Evolutionary conservation across 2,888 invertebrate genomes (phyloP), one percentile per base, ranked within the genome.

Genomic region (Cerastis rubricosa): DNA sequence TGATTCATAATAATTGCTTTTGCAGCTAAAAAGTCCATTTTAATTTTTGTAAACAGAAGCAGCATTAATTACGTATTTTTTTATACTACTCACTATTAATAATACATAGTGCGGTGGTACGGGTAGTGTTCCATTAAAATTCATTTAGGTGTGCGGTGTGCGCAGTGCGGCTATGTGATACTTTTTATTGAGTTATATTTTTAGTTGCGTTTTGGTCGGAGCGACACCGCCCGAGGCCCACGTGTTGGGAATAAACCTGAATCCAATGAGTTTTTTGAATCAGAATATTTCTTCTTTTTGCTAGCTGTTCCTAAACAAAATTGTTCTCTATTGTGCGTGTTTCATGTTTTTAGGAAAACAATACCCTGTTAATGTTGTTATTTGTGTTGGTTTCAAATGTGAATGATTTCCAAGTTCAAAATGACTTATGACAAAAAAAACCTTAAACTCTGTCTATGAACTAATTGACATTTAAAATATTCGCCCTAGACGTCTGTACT

Each of bases 141-240:
- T 66, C 68, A 78, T 80, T 78, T 78, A 80, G 61, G 64, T 68
- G 45, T 64, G 71, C 75, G 59, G 65, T 68, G 45, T 66, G 71
- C 77, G 86, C 85, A 87, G 49, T 86, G 86, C 85, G 76, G 86
- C 61, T 79, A 51, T 69, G 40, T 80, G 74, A 85, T 78, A 82
- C 25, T 63, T 75, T 87, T 86, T 87, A 85, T 85, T 79, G 74
- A 65, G 76, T 82, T 87, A 82, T 82, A 83, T 85, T 85, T 84
- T 85, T 79, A 75, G 65, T 79, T 72, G 72, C 82, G 57, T 69
- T 78, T 71, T 70, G 69, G 70, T 81, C 35, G 43, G 6, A 12
- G 47, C 67, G 69, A 64, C 71, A 57, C 54, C 47, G 74, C 68
- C 57, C 25, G 45, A 12, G 65, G 83, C 63, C 14, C 45, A 14